Evolutionary conservation across 2,888 invertebrate genomes (phyloP).

Genomic region (Dryococelus australis): DNA sequence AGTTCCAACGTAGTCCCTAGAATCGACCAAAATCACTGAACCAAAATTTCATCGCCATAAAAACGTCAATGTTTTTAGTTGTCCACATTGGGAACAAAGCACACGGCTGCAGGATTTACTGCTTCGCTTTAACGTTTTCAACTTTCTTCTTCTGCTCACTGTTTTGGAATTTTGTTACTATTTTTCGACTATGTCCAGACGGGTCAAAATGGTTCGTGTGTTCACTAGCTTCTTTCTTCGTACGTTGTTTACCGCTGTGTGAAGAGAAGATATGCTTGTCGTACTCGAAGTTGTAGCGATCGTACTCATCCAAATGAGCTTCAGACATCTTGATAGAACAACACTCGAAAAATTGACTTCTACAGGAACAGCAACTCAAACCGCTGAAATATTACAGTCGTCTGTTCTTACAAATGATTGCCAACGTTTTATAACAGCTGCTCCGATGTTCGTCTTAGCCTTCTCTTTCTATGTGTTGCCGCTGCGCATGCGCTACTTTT

Average conservation of each 20-base stretch:
- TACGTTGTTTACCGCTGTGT: slow-evolving; percentile 89
- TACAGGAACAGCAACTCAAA: neutral
- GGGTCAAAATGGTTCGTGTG: slow-evolving; percentile 94
- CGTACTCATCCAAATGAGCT: slow-evolving; percentile 87
- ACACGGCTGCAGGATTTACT: slow-evolving; percentile 13
- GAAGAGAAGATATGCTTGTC: slow-evolving; percentile 88
- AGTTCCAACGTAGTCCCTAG: neutral
- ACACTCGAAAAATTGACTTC: neutral
- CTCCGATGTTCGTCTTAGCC: neutral
- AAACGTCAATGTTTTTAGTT: slow-evolving; percentile 21
- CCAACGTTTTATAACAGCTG: neutral
- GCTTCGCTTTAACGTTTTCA: slow-evolving; percentile 43
- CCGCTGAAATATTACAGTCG: neutral
- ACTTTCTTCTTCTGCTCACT: slow-evolving; percentile 81
- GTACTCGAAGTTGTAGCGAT: slow-evolving; percentile 93
- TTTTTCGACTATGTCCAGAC: slow-evolving; percentile 91
- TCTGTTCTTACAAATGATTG: neutral
- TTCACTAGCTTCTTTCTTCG: slow-evolving; percentile 86
- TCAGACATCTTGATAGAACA: slow-evolving; percentile 71
- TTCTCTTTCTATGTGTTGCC: neutral
- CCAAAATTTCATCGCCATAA: slow-evolving; percentile 38
- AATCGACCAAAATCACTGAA: slow-evolving; percentile 36
- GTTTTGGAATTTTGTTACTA: slow-evolving; percentile 84
- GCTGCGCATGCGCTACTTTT: neutral
- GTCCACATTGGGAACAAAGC: neutral